Base-by-base conservation (phyloP, 2,113 vertebrate genomes). In the Onychorhynchus coronatus region DNA sequence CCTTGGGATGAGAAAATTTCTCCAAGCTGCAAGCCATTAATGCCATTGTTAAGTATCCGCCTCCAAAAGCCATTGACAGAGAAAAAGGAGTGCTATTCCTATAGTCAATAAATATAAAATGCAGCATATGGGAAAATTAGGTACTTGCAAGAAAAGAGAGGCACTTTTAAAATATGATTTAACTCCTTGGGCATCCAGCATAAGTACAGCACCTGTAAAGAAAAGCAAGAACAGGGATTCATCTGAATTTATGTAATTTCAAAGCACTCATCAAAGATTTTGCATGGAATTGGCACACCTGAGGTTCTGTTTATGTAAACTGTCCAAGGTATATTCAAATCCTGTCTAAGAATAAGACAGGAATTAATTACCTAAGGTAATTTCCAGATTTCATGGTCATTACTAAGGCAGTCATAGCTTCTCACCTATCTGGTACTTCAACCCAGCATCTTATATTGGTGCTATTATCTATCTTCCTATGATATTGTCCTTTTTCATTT, bases 21-120 rank as follows among this genome's bases (percentile, higher is more conserved):
- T 94, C 66, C 87, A 88, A 95, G 63, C 50, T 96, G 75, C 74
- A 94, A 95, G 62, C 62, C 76, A 66, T 92, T 95, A 96, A 87
- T 85, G 77, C 11, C 53, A 28, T 73, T 77, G 67, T 84, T 93
- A 91, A 96, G 46, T n/a, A 70, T 88, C 33, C 65, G 81, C 31
- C 67, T 94, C 56, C 77, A 90, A 85, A 88, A 95, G 27, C 42
- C 70, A 88, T 49, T 78, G 76, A 83, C 42, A 91, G 66, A 46
- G 68, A 85, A 82, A 88, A 58, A 8, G 62, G 24, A 74, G 63
- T 62, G 35, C 9, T 91, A 31, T 62, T 85, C 52, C 52, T 75
- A 22, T 8, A 65, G 27, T 75, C 71, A 80, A 59, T 70, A 84
- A 73, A 96, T 72, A 65, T 49, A 72, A 88, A 73, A 66, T 50